Evolutionary conservation across 2,888 invertebrate species (phyloP).

Genomic region (Phytoseiulus persimilis): DNA sequence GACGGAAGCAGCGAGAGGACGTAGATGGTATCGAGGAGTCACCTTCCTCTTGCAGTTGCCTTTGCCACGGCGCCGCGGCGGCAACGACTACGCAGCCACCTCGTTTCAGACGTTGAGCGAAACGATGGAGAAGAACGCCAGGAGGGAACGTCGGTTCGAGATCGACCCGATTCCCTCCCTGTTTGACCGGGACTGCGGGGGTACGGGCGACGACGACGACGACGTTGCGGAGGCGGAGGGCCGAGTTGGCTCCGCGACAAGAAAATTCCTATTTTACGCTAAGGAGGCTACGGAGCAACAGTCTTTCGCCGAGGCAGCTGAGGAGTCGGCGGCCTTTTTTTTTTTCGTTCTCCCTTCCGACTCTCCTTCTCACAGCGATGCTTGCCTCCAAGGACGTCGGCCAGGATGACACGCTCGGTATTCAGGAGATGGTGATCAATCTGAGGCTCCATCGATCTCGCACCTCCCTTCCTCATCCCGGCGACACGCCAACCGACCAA

Average conservation of each 20-base stretch:
- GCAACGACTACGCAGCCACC: neutral
- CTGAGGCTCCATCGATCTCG: constrained; percentile 19
- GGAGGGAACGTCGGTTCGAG: neutral
- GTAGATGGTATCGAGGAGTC: neutral
- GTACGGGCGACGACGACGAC: neutral
- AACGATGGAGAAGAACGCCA: neutral
- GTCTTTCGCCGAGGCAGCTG: neutral
- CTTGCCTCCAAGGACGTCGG: neutral
- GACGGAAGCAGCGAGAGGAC: neutral
- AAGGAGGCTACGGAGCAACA: neutral
- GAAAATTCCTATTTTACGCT: neutral
- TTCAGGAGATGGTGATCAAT: constrained; percentile 17
- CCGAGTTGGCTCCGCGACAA: constrained; percentile 37
- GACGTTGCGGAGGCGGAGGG: neutral
- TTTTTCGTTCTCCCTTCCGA: neutral
- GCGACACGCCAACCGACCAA: neutral
- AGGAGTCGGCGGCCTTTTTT: neutral
- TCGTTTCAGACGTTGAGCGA: neutral
- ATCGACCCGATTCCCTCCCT: neutral
- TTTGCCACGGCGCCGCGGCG: neutral
- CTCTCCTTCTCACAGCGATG: no score
- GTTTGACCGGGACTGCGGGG: neutral
- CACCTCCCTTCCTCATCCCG: constrained; percentile 6
- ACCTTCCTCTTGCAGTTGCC: neutral
- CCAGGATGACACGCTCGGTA: neutral